phyloP scores from a whole-genome alignment of 2,888 invertebrate species.

The Beris morrisii region DNA sequence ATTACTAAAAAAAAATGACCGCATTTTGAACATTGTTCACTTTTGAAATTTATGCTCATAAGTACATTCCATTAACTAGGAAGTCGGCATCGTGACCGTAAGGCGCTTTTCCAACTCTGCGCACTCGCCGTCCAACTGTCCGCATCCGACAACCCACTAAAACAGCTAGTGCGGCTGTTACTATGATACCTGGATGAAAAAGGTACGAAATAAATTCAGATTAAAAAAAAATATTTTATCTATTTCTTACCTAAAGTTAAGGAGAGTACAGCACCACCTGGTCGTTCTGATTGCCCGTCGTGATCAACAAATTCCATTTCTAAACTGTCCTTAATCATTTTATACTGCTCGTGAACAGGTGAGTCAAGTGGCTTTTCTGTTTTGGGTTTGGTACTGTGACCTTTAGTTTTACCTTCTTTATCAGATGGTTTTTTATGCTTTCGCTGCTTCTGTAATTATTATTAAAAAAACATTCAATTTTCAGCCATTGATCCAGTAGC shows the following conservation, averaged over 20 bases:
- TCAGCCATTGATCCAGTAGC: too few relatives aligned
- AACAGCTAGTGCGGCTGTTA: slow-evolving; percentile 78
- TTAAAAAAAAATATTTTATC: too few relatives aligned
- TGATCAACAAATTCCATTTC: slow-evolving; percentile 58
- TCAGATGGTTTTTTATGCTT: slow-evolving; percentile 49
- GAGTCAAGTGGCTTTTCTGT: slow-evolving; percentile 40
- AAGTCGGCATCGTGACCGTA: slow-evolving; percentile 95
- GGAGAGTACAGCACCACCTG: slow-evolving; percentile 79
- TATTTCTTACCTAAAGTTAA: slow-evolving; percentile 66
- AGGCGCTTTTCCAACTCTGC: slow-evolving; percentile 76
- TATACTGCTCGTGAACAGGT: slow-evolving; percentile 53
- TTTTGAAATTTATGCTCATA: slow-evolving; percentile 59
- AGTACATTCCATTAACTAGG: slow-evolving; percentile 97
- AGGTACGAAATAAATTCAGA: background rate
- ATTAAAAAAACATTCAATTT: too few relatives aligned
- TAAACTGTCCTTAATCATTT: slow-evolving; percentile 52
- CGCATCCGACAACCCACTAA: slow-evolving; percentile 82
- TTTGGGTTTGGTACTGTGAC: slow-evolving; percentile 31
- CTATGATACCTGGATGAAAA: slow-evolving; percentile 65
- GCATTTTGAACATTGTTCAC: too few relatives aligned
- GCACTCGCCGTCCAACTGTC: slow-evolving; percentile 70
- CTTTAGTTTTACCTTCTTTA: slow-evolving; percentile 34
- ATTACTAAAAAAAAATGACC: too few relatives aligned
- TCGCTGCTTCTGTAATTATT: slow-evolving; percentile 44
- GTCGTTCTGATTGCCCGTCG: slow-evolving; percentile 69